Evolutionary conservation across 1,140 invertebrate species (phyloP).

Genomic region (Propsilocerus akamusi): DNA sequence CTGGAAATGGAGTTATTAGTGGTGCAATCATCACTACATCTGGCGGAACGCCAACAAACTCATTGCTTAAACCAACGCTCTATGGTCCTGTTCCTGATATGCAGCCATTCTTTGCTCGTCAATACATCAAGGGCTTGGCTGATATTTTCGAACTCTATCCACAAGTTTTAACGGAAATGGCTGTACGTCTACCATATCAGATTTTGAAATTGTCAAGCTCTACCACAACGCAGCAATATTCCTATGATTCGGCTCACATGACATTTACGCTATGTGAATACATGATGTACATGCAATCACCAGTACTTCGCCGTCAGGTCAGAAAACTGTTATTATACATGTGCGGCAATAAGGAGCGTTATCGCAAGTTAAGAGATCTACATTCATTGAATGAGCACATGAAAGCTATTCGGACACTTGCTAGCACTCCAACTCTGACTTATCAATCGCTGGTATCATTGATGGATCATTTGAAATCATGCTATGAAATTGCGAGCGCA

Average conservation of each 20-base stretch:
- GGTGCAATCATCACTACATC: background rate
- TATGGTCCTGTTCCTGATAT: conserved; percentile 73
- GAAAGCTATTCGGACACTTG: conserved; percentile 35
- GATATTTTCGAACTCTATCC: conserved; percentile 91
- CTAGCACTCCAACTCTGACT: conserved; percentile 36
- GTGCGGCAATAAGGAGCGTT: conserved; percentile 90
- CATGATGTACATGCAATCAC: conserved; percentile 82
- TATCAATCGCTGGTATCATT: conserved; percentile 84
- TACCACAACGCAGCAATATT: background rate
- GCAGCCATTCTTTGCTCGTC: conserved; percentile 86
- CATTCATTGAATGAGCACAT: conserved; percentile 74
- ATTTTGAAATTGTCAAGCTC: conserved; percentile 45
- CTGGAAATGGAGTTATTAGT: conserved; percentile 27
- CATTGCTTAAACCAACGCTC: conserved; percentile 63
- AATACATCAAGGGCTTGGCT: conserved; percentile 80
- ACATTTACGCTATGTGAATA: conserved; percentile 73
- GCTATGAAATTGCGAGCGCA: conserved; percentile 76
- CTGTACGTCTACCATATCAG: conserved; percentile 84
- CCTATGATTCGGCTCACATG: conserved; percentile 40
- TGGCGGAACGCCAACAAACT: conserved; percentile 18
- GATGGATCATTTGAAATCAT: conserved; percentile 88
- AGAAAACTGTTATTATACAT: conserved; percentile 81
- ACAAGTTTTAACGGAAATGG: conserved; percentile 86
- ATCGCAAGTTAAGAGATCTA: conserved; percentile 80
- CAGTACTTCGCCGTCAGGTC: conserved; percentile 57